phyloP scores from a whole-genome alignment of 2,797 vertebrate species.

The Nothura maculosa region DNA sequence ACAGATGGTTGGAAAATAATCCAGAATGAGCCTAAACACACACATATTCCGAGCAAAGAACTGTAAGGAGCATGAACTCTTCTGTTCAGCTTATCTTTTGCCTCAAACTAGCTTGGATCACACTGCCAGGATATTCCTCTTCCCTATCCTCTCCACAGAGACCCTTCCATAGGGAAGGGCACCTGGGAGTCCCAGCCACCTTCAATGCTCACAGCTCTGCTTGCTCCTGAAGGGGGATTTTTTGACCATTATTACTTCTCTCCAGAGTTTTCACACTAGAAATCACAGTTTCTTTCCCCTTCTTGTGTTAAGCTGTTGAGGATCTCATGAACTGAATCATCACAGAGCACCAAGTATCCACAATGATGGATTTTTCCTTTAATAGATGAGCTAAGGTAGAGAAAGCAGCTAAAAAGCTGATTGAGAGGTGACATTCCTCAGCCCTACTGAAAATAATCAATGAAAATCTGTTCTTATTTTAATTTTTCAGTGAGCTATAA shows the following conservation, averaged over 20 bases:
- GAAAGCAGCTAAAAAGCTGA: background rate
- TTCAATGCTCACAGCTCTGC: background rate
- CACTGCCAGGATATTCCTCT: background rate
- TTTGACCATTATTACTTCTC: background rate
- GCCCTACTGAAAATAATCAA: background rate
- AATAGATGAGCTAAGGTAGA: background rate
- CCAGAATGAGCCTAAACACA: background rate
- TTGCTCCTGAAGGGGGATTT: background rate
- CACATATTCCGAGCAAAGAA: background rate
- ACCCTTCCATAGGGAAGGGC: background rate
- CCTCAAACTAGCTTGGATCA: background rate
- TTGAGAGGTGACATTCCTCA: background rate
- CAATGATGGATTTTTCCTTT: background rate
- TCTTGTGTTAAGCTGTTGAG: accelerated
- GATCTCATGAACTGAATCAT: background rate
- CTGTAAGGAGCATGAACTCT: background rate
- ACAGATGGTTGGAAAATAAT: background rate
- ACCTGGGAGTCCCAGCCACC: background rate
- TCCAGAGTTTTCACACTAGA: background rate
- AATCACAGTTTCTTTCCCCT: background rate
- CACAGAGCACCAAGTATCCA: background rate
- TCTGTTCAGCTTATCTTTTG: background rate
- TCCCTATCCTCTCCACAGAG: background rate
- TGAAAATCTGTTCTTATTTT: background rate
- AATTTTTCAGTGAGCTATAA: background rate